Evolutionary conservation across 1,140 invertebrate genomes (phyloP), one percentile per base, ranked within the genome.

Genomic region (Limonius californicus): DNA sequence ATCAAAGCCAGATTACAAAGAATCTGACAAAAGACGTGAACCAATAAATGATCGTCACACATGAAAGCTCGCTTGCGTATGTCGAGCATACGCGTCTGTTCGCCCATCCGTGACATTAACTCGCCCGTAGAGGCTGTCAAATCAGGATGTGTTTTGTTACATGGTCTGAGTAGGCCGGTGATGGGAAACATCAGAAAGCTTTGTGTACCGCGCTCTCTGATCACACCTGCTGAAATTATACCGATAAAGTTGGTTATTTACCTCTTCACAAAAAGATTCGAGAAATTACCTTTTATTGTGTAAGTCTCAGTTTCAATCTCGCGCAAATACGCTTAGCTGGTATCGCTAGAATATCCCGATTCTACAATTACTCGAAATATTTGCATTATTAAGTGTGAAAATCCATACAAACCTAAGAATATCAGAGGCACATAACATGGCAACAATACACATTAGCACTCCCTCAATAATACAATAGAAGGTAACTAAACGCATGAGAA

Each of bases 401-500:
- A n/a, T 57, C 56, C 53, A 63, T 59, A 50, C 30, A 54, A 47
- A 57, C 35, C 43, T 57, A 54, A 59, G 47, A 62, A 23, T 57
- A 61, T 60, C 56, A 59, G 57, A 65, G 53, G 58, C 65, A 67
- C 62, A 67, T 69, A 66, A 57, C 43, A 45, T 59, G 42, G 45
- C 54, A 65, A 68, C 64, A 66, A 68, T 68, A 62, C 63, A 62
- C 65, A 66, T 68, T 68, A 70, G 63, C 67, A 65, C 65, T 57
- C 69, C 69, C 69, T 63, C 62, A 59, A 61, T 59, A 57, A 60
- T 55, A 70, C 67, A 68, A 70, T 70, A 53, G 65, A 62, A 70
- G 65, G 57, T 64, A 70, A 70, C 68, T 70, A 70, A 70, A 72
- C 70, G 70, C 70, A 72, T 72, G 70, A 71, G 69, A 71, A 68